These are phyloP conservation scores for Labeo catla DNA, from an alignment of 2,113 vertebrate species.

Conservation along the genomic window DNA sequence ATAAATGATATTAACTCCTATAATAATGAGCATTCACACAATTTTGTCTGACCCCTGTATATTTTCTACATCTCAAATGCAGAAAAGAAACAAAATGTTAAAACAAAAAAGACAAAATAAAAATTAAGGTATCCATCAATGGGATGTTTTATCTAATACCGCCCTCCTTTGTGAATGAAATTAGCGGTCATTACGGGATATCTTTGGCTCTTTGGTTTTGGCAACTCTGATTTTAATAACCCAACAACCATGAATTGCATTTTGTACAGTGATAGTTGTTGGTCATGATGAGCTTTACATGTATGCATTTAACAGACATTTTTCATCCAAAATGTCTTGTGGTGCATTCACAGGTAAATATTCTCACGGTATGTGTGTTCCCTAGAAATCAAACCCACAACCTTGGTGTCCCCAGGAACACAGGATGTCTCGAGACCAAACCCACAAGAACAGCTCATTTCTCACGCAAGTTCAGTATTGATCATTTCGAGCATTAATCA, in stretches of 20 bases:
- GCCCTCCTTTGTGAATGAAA: neutral
- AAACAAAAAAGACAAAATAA: too few relatives aligned
- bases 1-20: too few relatives aligned
- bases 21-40: too few relatives aligned
- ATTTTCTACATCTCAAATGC: too few relatives aligned
- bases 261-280: neutral
- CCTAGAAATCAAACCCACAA: neutral
- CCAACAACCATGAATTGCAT: neutral
- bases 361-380: neutral
- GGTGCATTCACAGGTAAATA: neutral
- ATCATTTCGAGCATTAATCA: slow-evolving; percentile 20
- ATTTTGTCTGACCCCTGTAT: too few relatives aligned
- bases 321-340: neutral
- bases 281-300: neutral
- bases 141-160: too few relatives aligned
- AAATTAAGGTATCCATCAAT: too few relatives aligned
- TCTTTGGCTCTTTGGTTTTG: neutral
- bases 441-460: neutral
- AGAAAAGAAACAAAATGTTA: too few relatives aligned
- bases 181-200: neutral
- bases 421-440: neutral
- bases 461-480: neutral
- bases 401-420: neutral
- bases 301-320: neutral
- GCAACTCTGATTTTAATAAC: neutral